These are phyloP conservation scores for Hylaeus anthracinus DNA, from an alignment of 1,140 invertebrate species.

Conservation along the genomic window DNA sequence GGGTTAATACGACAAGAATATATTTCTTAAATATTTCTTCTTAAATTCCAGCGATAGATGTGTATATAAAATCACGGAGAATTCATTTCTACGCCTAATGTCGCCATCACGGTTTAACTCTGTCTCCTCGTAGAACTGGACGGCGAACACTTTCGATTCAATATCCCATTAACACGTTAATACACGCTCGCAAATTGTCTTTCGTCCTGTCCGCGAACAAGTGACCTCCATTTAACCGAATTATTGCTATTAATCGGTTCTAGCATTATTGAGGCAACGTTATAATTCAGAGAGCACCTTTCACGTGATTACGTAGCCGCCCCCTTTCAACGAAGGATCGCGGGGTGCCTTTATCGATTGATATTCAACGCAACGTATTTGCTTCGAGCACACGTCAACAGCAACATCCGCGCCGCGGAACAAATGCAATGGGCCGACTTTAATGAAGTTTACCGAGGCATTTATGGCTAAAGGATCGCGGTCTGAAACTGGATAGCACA, in stretches of 20 bases:
- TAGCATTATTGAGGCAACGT: slow-evolving; percentile 22
- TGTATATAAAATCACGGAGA: too few species aligned
- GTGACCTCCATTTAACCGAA: slow-evolving; percentile 21
- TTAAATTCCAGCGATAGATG: too few species aligned
- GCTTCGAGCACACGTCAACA: slow-evolving; percentile 17
- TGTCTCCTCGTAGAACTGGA: background rate
- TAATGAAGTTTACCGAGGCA: slow-evolving; percentile 53
- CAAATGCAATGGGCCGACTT: slow-evolving; percentile 43
- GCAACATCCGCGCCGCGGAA: slow-evolving; percentile 16
- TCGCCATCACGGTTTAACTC: background rate
- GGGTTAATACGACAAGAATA: too few species aligned
- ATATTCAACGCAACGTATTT: slow-evolving; percentile 18
- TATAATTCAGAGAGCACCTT: slow-evolving; percentile 16
- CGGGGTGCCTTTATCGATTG: slow-evolving; percentile 13
- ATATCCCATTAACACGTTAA: slow-evolving; percentile 27
- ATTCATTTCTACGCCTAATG: too few species aligned
- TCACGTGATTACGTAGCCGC: slow-evolving; percentile 12
- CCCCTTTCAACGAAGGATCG: slow-evolving; percentile 6
- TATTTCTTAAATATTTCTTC: too few species aligned
- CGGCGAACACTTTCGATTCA: background rate
- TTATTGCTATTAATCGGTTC: slow-evolving; percentile 24
- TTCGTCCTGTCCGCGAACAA: slow-evolving; percentile 1
- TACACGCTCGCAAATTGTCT: slow-evolving; percentile 21
- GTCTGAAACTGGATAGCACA: slow-evolving; percentile 37
- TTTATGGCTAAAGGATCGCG: slow-evolving; percentile 25